Conservation (phyloP, 2,797 vertebrate genomes). For the Chaetodon trifasciatus region DNA sequence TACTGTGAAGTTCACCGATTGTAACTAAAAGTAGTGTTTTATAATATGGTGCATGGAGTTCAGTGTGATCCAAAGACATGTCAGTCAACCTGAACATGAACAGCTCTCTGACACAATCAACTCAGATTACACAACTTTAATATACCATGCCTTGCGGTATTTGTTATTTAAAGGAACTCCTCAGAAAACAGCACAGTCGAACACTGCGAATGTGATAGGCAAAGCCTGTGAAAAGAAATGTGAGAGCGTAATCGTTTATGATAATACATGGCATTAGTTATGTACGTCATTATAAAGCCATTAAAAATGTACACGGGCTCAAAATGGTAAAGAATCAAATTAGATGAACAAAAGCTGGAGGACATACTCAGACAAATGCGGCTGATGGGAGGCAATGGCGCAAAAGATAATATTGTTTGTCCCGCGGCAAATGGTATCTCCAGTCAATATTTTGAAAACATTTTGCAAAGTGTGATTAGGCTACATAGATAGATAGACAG, state of each 20-base stretch:
- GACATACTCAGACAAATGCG: conserved; percentile 10
- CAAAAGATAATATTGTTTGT: conserved; percentile 20
- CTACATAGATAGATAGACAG: not conserved
- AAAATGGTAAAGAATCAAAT: conserved; percentile 39
- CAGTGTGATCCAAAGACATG: conserved; percentile 6
- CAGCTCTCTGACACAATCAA: not conserved
- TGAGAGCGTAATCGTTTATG: conserved; percentile 24
- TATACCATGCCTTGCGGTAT: not conserved
- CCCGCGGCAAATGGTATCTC: conserved; percentile 9
- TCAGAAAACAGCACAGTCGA: conserved; percentile 1
- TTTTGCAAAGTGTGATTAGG: conserved; percentile 22
- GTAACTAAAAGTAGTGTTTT: not conserved
- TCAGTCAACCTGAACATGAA: not conserved
- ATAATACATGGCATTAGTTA: conserved; percentile 10
- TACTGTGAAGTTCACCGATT: not conserved
- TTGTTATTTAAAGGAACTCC: not conserved
- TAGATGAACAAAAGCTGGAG: conserved; percentile 19
- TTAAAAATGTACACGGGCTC: conserved; percentile 14
- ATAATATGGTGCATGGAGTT: not conserved
- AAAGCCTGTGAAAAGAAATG: not conserved
- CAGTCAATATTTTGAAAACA: conserved; percentile 8
- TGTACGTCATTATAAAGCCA: conserved; percentile 39
- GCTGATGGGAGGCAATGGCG: conserved; percentile 16
- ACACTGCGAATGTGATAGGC: conserved; percentile 9
- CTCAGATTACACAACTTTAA: not conserved